Conservation (phyloP, 1,140 invertebrate species). For the Adelges cooleyi region DNA sequence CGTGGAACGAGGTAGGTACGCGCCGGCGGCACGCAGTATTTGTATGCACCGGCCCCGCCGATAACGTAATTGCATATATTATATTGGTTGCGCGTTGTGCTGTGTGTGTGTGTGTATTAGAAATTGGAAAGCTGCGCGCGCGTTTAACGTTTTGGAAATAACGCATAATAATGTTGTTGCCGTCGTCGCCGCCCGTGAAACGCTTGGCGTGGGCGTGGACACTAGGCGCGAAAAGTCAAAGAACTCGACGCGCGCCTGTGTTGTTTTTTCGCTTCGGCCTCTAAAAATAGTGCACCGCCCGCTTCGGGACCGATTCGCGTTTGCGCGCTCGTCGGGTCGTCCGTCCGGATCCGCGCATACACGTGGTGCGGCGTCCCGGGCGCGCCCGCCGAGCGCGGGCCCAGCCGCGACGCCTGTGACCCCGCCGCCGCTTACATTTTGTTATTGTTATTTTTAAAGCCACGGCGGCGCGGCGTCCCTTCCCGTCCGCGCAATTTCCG, state of each 20-base stretch:
- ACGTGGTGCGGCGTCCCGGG: conserved; percentile 3
- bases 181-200: conserved; percentile 18
- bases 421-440: neutral
- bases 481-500: conserved; percentile 7
- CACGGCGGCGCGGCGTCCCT: neutral
- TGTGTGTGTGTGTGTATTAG: too few species aligned
- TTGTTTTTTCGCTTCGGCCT: conserved; percentile 19
- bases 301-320: neutral
- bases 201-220: conserved; percentile 11
- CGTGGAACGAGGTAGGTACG: too few species aligned
- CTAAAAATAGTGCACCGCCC: conserved; percentile 23
- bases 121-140: neutral
- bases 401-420: neutral
- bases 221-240: conserved; percentile 27
- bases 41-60: too few species aligned
- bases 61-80: too few species aligned
- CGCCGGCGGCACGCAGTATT: too few species aligned
- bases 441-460: conserved; percentile 27
- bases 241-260: conserved; percentile 5
- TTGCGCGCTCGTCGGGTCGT: too few species aligned
- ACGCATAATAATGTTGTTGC: neutral
- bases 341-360: neutral
- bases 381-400: conserved; percentile 3
- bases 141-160: neutral
- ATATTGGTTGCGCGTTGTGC: too few species aligned